These are phyloP conservation scores for Magallana nippona DNA, from an alignment of 2,888 invertebrate genomes.

Conservation along the genomic window DNA sequence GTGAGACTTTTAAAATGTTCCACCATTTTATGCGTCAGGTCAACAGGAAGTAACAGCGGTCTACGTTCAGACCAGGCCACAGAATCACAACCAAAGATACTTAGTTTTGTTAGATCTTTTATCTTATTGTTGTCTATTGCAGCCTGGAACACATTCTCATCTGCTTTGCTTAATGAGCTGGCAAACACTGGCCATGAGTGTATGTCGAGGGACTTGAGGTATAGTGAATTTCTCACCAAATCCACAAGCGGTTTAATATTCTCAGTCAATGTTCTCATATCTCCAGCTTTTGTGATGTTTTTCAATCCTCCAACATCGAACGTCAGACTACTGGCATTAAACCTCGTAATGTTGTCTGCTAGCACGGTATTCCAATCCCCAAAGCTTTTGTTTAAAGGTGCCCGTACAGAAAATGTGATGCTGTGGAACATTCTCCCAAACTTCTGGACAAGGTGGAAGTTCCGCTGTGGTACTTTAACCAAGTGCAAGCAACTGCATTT, in stretches of 20 bases:
- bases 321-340: conserved; percentile 67
- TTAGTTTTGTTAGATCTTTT: conserved; percentile 63
- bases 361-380: conserved; percentile 57
- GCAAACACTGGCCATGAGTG: conserved; percentile 71
- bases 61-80: conserved; percentile 65
- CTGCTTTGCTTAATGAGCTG: conserved; percentile 48
- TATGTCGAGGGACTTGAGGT: conserved; percentile 64
- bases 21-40: conserved; percentile 53
- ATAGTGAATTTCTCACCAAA: conserved; percentile 63
- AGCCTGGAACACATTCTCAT: conserved; percentile 65
- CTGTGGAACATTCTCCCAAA: conserved; percentile 71
- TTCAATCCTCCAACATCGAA: conserved; percentile 64
- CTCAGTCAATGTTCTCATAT: conserved; percentile 52
- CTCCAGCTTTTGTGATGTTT: conserved; percentile 54
- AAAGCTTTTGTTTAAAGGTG: conserved; percentile 60
- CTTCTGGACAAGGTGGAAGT: conserved; percentile 58
- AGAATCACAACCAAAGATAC: conserved; percentile 59
- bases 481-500: neutral
- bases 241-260: conserved; percentile 60
- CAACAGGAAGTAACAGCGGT: conserved; percentile 62
- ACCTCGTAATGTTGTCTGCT: conserved; percentile 58
- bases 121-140: conserved; percentile 65
- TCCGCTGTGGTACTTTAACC: conserved; percentile 46
- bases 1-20: conserved; percentile 59
- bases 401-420: conserved; percentile 62